A percentile compares a stretch with the other conserved stretches of the same genome.
Conservation (phyloP, 2,113 vertebrate species). For the Phylloscopus trochiloides region DNA sequence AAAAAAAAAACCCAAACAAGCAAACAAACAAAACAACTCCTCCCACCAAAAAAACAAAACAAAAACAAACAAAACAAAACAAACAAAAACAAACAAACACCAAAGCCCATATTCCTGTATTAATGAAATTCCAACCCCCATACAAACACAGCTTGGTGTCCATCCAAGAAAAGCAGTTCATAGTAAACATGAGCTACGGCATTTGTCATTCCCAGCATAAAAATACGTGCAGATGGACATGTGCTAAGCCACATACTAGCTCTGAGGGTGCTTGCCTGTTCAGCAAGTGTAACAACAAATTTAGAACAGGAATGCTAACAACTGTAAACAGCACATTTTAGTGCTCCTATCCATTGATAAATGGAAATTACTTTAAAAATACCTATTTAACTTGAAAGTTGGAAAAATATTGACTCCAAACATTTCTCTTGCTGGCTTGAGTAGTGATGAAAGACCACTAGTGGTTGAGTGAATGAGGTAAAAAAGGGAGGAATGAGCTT, state of each 20-base stretch:
- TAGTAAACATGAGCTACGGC: neutral
- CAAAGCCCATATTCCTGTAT: neutral
- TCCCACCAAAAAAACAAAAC: neutral
- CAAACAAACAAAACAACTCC: neutral
- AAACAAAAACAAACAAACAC: neutral
- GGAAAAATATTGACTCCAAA: neutral
- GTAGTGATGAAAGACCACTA: neutral
- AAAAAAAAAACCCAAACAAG: too few species aligned
- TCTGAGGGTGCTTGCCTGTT: neutral
- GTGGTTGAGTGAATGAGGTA: fast-evolving
- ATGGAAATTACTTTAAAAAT: neutral
- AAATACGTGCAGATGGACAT: neutral
- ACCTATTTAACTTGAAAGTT: neutral
- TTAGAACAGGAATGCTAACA: neutral
- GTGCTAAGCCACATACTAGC: neutral
- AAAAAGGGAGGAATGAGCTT: neutral
- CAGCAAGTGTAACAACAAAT: neutral
- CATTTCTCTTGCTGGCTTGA: neutral
- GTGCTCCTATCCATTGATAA: neutral
- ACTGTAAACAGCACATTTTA: neutral
- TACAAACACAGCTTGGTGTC: neutral
- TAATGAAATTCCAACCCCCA: neutral
- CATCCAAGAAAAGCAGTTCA: neutral
- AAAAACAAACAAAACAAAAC: neutral
- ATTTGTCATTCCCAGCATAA: neutral